Evolutionary conservation across 2,888 invertebrate genomes (phyloP), one percentile per base, ranked within the genome.

Genomic region (Aproaerema taeniolella): DNA sequence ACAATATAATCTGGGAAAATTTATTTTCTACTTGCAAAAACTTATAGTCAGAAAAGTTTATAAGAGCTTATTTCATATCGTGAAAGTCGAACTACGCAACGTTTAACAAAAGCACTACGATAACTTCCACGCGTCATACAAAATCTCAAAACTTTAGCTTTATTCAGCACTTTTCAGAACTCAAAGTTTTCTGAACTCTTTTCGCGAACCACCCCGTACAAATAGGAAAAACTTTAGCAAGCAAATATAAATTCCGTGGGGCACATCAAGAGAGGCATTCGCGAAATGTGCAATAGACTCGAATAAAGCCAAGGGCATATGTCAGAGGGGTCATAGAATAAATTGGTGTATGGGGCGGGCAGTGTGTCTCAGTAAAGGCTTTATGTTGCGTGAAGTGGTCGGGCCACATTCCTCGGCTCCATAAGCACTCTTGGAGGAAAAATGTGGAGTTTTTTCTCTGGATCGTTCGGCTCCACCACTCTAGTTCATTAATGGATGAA

Each of bases 361-460:
- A 56, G 61, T 66, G 59, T 63, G 65, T 72, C 70, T 72, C 66
- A 67, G 73, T 77, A 75, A 79, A 75, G 61, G 70, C 58, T 80
- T 79, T 79, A 78, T 77, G 76, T 71, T 42, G 63, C 75, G 72
- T 76, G 74, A 75, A 76, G 67, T 67, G 68, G 62, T 52, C 61
- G 42, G 47, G 48, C 49, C 41, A 41, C 60, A 64, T 67, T 61
- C 61, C 62, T 39, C 34, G 13, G 16, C 11, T 11, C 8, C 37
- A 37, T 37, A n/a, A n/a, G n/a, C n/a, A 11, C 20, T 20, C 37
- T 25, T 31, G 14, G 28, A 31, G 34, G 38, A 38, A 35, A 39
- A 31, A 33, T 9, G 38, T 36, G 36, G 45, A 39, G 33, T 45
- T 39, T 42, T 45, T 39, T 32, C 41, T 29, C 10, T 10, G 25